phyloP scores from a whole-genome alignment of 2,113 vertebrate genomes.

The Mungos mungo region DNA sequence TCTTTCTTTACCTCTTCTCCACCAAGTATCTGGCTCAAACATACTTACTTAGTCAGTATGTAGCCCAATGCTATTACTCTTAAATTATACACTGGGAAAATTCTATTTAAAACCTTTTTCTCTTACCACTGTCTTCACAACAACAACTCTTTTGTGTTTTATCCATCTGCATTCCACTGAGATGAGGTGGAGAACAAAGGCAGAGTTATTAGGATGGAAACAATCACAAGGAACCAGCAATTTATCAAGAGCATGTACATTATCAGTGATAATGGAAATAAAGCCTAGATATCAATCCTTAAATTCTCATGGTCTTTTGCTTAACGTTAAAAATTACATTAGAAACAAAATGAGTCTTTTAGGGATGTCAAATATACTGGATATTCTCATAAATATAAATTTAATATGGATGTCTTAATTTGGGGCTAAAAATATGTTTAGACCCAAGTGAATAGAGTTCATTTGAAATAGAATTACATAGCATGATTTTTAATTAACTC shows the following conservation, averaged over 20 bases:
- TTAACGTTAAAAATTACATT: not conserved
- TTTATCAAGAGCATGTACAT: not conserved
- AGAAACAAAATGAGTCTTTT: not conserved
- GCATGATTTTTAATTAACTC: not conserved
- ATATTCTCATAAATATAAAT: not conserved
- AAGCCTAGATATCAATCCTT: not conserved
- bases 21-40: not conserved
- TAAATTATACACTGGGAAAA: constrained; percentile 19
- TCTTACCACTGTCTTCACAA: not conserved
- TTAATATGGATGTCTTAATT: not conserved
- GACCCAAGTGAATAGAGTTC: not conserved
- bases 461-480: constrained; percentile 15
- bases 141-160: not conserved
- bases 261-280: not conserved
- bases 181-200: not conserved
- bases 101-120: constrained; percentile 21
- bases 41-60: not conserved
- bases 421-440: not conserved
- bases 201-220: constrained; percentile 4
- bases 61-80: not conserved
- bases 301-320: not conserved
- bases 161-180: not conserved
- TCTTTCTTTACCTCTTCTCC: not conserved
- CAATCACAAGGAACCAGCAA: not conserved
- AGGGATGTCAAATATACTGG: not conserved